Evolutionary conservation across 2,113 vertebrate species (phyloP).

Genomic region (Aptenodytes forsteri): DNA sequence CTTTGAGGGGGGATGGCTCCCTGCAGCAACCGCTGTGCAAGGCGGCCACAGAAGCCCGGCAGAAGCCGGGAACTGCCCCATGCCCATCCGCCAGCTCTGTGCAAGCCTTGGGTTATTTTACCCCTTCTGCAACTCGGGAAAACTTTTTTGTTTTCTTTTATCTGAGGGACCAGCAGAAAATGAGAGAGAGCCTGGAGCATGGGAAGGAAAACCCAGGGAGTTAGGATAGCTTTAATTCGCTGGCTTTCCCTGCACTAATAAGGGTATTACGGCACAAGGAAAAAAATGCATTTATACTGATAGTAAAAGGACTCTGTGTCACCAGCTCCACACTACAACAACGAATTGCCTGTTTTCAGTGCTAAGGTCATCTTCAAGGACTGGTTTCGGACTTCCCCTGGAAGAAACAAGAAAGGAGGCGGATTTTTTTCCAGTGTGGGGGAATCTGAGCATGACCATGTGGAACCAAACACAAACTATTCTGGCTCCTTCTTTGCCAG

Average conservation of each 20-base stretch:
- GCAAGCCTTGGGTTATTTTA: background rate
- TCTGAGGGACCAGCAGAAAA: background rate
- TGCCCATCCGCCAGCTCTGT: background rate
- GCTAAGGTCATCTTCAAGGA: conserved; percentile 65
- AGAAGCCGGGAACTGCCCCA: background rate
- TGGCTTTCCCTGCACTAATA: background rate
- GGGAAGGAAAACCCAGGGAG: background rate
- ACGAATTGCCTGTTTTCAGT: conserved; percentile 52
- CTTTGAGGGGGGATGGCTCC: background rate
- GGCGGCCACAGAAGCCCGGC: accelerated
- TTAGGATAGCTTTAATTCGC: background rate
- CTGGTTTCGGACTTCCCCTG: conserved; percentile 29
- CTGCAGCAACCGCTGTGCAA: accelerated
- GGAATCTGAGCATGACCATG: conserved; percentile 13
- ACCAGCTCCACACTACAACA: conserved; percentile 18
- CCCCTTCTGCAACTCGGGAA: background rate
- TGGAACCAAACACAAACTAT: conserved; percentile 28
- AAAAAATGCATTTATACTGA: conserved; percentile 50
- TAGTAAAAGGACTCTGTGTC: conserved; percentile 52
- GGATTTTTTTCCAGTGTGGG: background rate
- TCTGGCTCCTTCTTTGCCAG: background rate
- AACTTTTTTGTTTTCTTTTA: background rate
- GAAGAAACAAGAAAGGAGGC: conserved; percentile 43
- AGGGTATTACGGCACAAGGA: background rate
- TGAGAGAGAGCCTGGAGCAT: background rate